A percentile compares a stretch with the other conserved stretches of the same genome.
Evolutionary conservation across 53 echinoderm and acorn worm species (phyloP).

Genomic region (Patiria pectinifera): DNA sequence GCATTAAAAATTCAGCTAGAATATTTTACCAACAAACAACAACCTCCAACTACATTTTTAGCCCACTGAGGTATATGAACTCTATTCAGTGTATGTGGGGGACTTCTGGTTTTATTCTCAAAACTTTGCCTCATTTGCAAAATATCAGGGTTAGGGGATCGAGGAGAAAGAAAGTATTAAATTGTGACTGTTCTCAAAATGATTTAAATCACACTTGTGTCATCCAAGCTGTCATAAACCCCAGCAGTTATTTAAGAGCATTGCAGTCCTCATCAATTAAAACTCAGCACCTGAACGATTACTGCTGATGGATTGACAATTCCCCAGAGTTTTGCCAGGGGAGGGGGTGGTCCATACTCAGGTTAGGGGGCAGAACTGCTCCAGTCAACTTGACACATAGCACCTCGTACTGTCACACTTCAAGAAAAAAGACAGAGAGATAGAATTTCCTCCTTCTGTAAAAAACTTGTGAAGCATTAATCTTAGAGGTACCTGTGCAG

Average conservation of each 20-base stretch:
- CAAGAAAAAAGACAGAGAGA: background rate
- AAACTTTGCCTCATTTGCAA: background rate
- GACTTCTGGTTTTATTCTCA: background rate
- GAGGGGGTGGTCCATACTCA: background rate
- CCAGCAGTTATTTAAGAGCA: slow-evolving; percentile 2
- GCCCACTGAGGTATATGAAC: no score
- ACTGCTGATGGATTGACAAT: slow-evolving; percentile 39
- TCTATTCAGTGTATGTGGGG: background rate
- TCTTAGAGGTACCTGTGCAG: slow-evolving; percentile 24
- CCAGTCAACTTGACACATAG: background rate
- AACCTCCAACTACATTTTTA: no score
- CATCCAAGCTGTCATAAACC: slow-evolving; percentile 26
- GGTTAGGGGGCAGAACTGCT: slow-evolving; percentile 11
- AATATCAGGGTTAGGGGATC: background rate
- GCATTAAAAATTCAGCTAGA: no score
- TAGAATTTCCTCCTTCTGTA: background rate
- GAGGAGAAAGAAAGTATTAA: background rate
- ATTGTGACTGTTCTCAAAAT: slow-evolving; percentile 17
- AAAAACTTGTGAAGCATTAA: slow-evolving; percentile 45
- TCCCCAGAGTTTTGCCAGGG: slow-evolving; percentile 13
- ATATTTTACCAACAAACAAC: no score
- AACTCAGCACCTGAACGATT: background rate
- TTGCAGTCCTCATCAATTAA: slow-evolving; percentile 55
- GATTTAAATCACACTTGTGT: slow-evolving; percentile 49
- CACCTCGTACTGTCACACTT: slow-evolving; percentile 7